Evolutionary conservation across 2,888 invertebrate species (phyloP), one percentile per base, ranked within the genome.

Genomic region (Pediacus dermestoides): DNA sequence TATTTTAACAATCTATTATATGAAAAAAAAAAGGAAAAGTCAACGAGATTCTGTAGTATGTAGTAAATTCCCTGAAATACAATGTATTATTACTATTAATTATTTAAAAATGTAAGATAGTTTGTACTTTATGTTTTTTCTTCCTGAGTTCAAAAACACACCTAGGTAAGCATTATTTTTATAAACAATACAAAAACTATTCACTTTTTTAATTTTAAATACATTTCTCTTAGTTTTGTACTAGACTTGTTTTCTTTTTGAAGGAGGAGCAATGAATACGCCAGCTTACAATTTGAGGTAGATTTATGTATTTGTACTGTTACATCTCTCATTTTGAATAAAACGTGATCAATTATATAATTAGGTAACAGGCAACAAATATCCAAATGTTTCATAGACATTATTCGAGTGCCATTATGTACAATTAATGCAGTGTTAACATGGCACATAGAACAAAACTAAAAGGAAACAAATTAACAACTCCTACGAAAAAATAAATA

Each of bases 301-400:
- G 62, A 58, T 60, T 55, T 59, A 31, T 60, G 57, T 60, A 53
- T 58, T 62, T 60, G 57, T 58, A 60, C 58, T 60, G 55, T 56
- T 42, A 40, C 39, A 28, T 7, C 10, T 28, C 12, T 13, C 3
- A 28, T 13, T 13, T 7, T 18, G 23, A 26, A n/a, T 26, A 9
- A 31, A 11, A 15, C 9, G 4, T 31, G 13, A 31, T 16, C 11
- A 31, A 16, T 16, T 31, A 4, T 31, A 31, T 31, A 31, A 16
- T 31, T 31, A 16, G 49, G 49, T 53, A 57, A 60, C 59, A 59
- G 57, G 58, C 58, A 60, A 60, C 57, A 55, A 56, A 56, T 53
- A 53, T 51, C 47, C 38, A 44, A 44, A 53, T 46, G 46, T 52
- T 48, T 44, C 45, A 45, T 44, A 39, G 48, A 52, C 47, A 52